Evolutionary conservation across 2,797 vertebrate species (phyloP).

Genomic region (Tinamus major): DNA sequence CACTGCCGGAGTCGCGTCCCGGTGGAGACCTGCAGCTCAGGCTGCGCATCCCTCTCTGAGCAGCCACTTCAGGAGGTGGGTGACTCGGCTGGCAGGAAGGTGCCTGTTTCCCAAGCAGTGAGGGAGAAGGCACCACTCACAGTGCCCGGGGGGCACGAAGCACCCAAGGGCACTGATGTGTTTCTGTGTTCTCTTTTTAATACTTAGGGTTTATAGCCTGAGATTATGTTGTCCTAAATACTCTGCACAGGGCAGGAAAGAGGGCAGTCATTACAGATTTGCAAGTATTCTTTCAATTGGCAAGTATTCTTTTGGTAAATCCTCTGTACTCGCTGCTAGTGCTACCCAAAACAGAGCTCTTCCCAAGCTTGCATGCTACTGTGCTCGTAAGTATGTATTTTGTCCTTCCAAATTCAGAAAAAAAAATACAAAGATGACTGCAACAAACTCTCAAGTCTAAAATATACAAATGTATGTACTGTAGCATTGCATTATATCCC

Average conservation of each 20-base stretch:
- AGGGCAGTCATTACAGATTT: neutral
- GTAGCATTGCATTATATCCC: neutral
- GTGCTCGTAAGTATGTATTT: neutral
- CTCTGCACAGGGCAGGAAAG: neutral
- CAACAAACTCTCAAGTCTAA: neutral
- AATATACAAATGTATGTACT: neutral
- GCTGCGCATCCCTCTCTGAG: neutral
- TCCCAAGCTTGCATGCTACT: neutral
- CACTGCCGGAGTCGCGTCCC: slow-evolving; percentile 19
- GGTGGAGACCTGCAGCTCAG: neutral
- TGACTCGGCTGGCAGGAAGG: neutral
- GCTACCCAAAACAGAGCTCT: neutral
- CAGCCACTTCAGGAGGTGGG: neutral
- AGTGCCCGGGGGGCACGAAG: neutral
- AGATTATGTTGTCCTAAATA: neutral
- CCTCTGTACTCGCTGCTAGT: neutral
- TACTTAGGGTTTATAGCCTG: neutral
- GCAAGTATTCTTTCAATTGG: neutral
- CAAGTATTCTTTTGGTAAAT: neutral
- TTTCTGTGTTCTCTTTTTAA: neutral
- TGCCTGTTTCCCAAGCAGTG: slow-evolving; percentile 31
- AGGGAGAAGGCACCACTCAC: slow-evolving; percentile 19
- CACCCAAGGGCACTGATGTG: too few relatives aligned
- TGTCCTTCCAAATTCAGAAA: neutral
- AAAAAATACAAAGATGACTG: neutral